Conservation (phyloP, 2,888 invertebrate species). For the Acanthosepion pharaonis region DNA sequence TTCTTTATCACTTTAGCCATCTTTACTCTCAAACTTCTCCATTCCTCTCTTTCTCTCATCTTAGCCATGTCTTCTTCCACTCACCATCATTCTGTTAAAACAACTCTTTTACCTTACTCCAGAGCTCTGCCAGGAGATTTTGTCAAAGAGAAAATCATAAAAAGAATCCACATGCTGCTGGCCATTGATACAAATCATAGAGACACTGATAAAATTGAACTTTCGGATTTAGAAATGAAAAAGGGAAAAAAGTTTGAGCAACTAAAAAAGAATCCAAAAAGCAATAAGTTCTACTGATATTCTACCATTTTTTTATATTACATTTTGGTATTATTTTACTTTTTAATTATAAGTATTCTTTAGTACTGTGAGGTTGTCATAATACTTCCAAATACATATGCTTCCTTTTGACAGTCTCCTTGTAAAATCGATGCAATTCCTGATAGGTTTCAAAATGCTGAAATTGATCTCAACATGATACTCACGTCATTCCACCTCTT, state of each 20-base stretch:
- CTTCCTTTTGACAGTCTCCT: not conserved
- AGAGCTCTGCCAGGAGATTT: too few species aligned
- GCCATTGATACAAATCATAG: not conserved
- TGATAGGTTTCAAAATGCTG: not conserved
- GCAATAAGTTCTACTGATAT: not conserved
- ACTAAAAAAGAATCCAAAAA: not conserved
- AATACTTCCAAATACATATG: not conserved
- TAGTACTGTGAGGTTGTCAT: not conserved
- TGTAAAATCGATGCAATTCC: not conserved
- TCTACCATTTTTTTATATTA: not conserved
- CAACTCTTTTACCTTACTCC: too few species aligned
- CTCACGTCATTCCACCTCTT: not conserved
- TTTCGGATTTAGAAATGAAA: not conserved
- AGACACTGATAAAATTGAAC: not conserved
- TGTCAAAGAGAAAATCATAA: too few species aligned
- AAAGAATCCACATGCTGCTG: too few species aligned
- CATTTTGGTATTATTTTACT: not conserved
- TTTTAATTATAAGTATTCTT: not conserved
- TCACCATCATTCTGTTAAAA: too few species aligned
- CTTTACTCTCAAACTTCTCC: too few species aligned
- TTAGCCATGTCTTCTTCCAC: not conserved
- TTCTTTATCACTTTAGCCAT: not conserved
- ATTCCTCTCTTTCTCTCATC: not conserved
- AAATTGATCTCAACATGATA: not conserved
- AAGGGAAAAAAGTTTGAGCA: not conserved